Evolutionary conservation across 2,797 vertebrate species (phyloP).

Genomic region (Pelochelys cantorii): DNA sequence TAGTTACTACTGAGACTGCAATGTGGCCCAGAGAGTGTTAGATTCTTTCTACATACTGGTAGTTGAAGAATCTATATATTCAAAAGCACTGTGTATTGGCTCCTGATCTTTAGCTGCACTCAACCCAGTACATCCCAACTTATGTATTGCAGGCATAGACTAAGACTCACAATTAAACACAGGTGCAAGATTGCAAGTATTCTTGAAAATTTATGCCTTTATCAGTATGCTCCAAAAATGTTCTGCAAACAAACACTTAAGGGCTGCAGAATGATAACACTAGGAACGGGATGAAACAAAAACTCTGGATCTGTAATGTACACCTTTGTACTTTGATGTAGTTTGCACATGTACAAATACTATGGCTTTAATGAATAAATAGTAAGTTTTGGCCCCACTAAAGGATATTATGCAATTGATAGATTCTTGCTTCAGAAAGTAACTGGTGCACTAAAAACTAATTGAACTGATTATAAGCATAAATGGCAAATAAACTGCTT

Average conservation of each 20-base stretch:
- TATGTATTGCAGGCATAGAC: neutral
- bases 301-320: neutral
- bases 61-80: neutral
- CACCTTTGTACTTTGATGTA: neutral
- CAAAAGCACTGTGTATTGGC: neutral
- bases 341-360: neutral
- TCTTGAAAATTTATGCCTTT: slow-evolving; percentile 14
- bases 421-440: neutral
- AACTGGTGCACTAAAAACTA: neutral
- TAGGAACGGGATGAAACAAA: neutral
- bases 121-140: neutral
- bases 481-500: neutral
- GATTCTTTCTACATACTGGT: neutral
- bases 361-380: neutral
- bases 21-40: neutral
- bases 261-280: neutral
- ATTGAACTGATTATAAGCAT: slow-evolving; percentile 3
- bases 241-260: neutral
- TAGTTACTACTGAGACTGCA: neutral
- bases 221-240: neutral
- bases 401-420: neutral
- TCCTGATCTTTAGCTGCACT: neutral
- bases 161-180: neutral
- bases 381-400: neutral
- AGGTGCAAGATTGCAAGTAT: neutral